These are phyloP conservation scores for Ametastegia equiseti DNA, from an alignment of 2,888 invertebrate genomes.

Conservation along the genomic window DNA sequence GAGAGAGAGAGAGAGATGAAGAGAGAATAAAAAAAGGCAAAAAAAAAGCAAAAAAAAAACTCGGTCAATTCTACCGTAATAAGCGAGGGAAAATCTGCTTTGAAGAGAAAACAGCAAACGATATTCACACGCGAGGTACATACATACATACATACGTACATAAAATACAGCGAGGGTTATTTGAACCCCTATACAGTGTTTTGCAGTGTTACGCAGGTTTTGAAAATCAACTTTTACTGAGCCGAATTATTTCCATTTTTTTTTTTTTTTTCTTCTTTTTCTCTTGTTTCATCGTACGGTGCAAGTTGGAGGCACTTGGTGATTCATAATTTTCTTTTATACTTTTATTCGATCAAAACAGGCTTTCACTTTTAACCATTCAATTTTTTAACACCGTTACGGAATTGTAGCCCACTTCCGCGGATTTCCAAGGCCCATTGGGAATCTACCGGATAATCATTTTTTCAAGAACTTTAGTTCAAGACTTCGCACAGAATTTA, in stretches of 20 bases:
- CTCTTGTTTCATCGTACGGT: not conserved
- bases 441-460: slow-evolving; percentile 11
- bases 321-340: slow-evolving; percentile 18
- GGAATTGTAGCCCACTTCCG: slow-evolving; percentile 22
- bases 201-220: slow-evolving; percentile 25
- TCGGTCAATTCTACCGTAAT: slow-evolving; percentile 26
- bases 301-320: not conserved
- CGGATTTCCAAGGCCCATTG: not conserved
- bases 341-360: slow-evolving; percentile 1
- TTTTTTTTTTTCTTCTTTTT: not conserved
- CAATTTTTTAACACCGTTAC: slow-evolving; percentile 26
- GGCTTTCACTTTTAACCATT: slow-evolving; percentile 12
- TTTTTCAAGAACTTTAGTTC: not conserved
- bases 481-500: not conserved
- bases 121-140: slow-evolving; percentile 28
- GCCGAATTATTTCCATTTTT: not conserved
- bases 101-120: slow-evolving; percentile 31
- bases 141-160: not conserved
- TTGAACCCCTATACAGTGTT: not conserved
- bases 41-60: no score
- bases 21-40: no score
- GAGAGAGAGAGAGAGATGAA: not conserved
- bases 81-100: slow-evolving; percentile 25
- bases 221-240: not conserved
- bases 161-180: not conserved